phyloP scores from a whole-genome alignment of 2,797 vertebrate species.

The Rhynchotus rufescens region DNA sequence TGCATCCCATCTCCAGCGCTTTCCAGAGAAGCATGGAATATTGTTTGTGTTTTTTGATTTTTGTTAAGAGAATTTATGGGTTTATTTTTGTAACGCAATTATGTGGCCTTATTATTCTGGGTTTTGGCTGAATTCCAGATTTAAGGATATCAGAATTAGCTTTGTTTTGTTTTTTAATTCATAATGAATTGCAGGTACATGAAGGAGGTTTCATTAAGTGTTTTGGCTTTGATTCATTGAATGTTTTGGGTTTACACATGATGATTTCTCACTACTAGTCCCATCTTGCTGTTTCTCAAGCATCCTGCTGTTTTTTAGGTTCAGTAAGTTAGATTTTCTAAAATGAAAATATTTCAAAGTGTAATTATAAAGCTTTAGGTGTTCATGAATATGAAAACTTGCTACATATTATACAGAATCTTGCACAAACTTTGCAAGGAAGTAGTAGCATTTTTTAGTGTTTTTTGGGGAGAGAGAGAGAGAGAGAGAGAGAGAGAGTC shows the following conservation, averaged over 20 bases:
- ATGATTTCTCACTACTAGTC: background rate
- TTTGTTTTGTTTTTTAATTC: background rate
- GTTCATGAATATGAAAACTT: background rate
- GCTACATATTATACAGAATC: background rate
- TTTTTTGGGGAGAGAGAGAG: background rate
- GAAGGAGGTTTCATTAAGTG: background rate
- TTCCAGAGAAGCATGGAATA: background rate
- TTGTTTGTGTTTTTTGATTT: conserved; percentile 10
- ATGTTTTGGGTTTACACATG: background rate
- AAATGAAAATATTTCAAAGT: background rate
- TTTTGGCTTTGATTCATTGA: background rate
- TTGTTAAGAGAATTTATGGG: background rate
- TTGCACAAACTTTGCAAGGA: background rate
- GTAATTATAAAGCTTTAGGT: background rate
- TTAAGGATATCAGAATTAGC: background rate
- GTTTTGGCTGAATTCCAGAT: background rate
- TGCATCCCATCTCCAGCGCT: background rate
- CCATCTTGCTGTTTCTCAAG: background rate
- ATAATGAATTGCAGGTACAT: background rate
- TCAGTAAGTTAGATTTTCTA: background rate
- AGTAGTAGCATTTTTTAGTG: accelerated
- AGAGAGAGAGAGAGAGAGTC: background rate
- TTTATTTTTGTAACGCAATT: background rate
- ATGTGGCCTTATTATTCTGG: background rate
- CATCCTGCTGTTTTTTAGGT: background rate